Percentiles rank a stretch among this genome's conserved stretches.
Conservation (phyloP, 2,888 invertebrate genomes). For the Carabus problematicus region DNA sequence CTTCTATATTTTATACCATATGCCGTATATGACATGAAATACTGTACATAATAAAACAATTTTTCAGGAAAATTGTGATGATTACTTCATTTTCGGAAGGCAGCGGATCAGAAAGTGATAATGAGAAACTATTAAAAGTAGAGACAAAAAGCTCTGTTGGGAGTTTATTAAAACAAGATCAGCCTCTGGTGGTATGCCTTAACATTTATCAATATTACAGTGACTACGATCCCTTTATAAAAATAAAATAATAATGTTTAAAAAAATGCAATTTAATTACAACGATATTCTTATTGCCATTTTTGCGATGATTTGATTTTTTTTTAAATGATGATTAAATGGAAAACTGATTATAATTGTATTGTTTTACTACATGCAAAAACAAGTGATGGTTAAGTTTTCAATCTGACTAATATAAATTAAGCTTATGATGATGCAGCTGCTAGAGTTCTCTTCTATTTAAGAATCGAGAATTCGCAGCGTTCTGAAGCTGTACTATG, state of each 20-base stretch:
- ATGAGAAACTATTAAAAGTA: constrained; percentile 46
- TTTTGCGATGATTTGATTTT: neutral
- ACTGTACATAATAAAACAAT: neutral
- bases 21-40: too few species aligned
- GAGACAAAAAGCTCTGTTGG: neutral
- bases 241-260: constrained; percentile 45
- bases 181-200: constrained; percentile 25
- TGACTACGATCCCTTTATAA: constrained; percentile 38
- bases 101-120: constrained; percentile 58
- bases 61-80: constrained; percentile 64
- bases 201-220: neutral
- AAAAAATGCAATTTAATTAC: too few species aligned
- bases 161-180: constrained; percentile 2
- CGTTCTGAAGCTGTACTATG: constrained; percentile 18
- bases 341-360: constrained; percentile 29
- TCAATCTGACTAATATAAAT: constrained; percentile 56
- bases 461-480: constrained; percentile 37
- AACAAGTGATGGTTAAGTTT: constrained; percentile 55
- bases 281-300: neutral
- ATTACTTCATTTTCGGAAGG: constrained; percentile 66
- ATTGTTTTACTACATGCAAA: constrained; percentile 1
- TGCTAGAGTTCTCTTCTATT: constrained; percentile 56
- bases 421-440: constrained; percentile 55
- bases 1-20: neutral
- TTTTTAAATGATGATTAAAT: constrained; percentile 20